Conservation (phyloP, 2,888 invertebrate species). For the Trachelus tabidus region DNA sequence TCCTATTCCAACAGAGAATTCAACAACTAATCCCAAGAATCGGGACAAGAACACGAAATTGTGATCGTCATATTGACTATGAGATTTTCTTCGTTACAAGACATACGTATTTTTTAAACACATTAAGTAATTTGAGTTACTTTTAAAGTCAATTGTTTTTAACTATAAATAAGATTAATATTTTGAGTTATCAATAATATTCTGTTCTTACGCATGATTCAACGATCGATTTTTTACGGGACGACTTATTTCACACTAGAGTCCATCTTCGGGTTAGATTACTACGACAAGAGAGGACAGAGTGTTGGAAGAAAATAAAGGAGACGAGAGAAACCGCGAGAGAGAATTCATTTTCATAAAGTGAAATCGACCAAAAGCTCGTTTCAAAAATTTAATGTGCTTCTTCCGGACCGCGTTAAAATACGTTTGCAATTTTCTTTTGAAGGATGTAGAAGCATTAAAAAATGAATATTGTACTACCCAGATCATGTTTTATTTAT, state of each 20-base stretch:
- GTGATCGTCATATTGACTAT: neutral
- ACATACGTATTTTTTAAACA: neutral
- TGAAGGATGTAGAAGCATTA: no score
- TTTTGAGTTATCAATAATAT: no score
- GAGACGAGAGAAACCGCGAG: slow-evolving; percentile 28
- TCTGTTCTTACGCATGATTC: no score
- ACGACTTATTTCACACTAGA: no score
- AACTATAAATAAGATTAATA: neutral
- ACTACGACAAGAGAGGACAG: no score
- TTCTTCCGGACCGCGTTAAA: slow-evolving; percentile 27
- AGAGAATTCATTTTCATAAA: slow-evolving; percentile 53
- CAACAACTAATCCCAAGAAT: neutral
- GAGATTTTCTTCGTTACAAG: neutral
- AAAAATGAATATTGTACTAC: no score
- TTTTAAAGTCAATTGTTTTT: neutral
- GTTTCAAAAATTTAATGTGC: slow-evolving; percentile 50
- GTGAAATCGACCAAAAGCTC: slow-evolving; percentile 48
- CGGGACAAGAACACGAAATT: neutral
- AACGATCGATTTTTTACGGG: no score
- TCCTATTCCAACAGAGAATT: neutral
- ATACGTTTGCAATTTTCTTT: no score
- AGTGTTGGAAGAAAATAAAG: neutral
- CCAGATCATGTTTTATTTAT: no score
- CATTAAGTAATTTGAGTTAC: neutral
- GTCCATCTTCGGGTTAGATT: no score